These are phyloP conservation scores for Cotesia typhae DNA, from an alignment of 1,140 invertebrate species.

Conservation along the genomic window DNA sequence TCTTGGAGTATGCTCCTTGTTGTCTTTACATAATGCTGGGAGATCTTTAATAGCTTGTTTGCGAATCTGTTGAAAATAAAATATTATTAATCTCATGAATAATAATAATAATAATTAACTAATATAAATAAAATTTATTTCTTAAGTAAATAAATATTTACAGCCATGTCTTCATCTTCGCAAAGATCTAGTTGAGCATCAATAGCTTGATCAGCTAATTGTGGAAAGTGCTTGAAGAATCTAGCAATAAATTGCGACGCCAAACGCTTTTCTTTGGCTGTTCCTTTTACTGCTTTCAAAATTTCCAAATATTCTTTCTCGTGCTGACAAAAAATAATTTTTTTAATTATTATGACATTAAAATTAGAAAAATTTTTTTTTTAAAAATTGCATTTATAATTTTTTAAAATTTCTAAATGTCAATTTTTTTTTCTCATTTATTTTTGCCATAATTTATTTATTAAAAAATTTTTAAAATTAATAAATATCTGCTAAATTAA, in stretches of 20 bases:
- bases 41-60: slow-evolving; percentile 96
- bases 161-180: slow-evolving; percentile 92
- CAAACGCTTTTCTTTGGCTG: slow-evolving; percentile 88
- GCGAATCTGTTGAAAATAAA: slow-evolving; percentile 52
- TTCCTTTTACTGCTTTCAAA: slow-evolving; percentile 84
- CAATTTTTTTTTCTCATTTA: no score
- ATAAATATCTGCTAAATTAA: background rate
- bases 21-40: slow-evolving; percentile 86
- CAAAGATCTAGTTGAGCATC: slow-evolving; percentile 94
- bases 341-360: slow-evolving; percentile 13
- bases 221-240: slow-evolving; percentile 93
- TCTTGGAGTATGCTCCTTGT: slow-evolving; percentile 82
- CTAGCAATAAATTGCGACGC: slow-evolving; percentile 95
- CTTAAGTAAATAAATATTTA: slow-evolving; percentile 65
- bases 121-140: slow-evolving; percentile 8
- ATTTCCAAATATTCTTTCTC: slow-evolving; percentile 89
- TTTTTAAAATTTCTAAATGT: no score
- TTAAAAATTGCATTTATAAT: no score
- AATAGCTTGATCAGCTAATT: slow-evolving; percentile 83
- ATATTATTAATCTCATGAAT: slow-evolving; percentile 23
- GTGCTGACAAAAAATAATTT: slow-evolving; percentile 73
- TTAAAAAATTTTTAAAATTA: no score
- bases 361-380: no score
- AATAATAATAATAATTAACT: no score
- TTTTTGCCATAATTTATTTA: no score